Percentiles rank a stretch among this genome's conserved stretches.
Conservation (phyloP, 2,113 vertebrate species). For the Platanista minor region DNA sequence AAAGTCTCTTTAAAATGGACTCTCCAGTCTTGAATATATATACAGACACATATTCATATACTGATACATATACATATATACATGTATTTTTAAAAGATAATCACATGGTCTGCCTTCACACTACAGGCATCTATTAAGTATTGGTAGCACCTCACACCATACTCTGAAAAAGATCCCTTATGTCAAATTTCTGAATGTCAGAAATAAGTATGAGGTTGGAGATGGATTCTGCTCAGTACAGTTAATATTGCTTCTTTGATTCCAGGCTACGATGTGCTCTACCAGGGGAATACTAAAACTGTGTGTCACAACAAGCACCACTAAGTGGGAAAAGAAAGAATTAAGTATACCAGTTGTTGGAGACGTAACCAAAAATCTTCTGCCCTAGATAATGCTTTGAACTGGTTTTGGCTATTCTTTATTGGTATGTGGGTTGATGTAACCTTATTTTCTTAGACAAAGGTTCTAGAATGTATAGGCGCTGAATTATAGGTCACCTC, state of each 20-base stretch:
- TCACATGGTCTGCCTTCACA: not conserved
- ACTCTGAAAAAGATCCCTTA: not conserved
- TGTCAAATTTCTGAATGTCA: not conserved
- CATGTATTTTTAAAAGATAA: not conserved
- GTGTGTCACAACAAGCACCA: not conserved
- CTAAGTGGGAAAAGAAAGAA: not conserved
- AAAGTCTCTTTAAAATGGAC: not conserved
- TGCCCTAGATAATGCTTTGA: not conserved
- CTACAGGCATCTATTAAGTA: not conserved
- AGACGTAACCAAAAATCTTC: not conserved
- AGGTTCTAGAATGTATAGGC: not conserved
- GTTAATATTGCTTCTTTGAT: not conserved
- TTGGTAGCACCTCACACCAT: not conserved
- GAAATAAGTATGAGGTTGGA: not conserved
- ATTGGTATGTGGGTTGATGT: not conserved
- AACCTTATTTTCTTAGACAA: not conserved
- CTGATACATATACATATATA: not conserved
- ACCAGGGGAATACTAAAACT: not conserved
- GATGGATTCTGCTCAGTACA: not conserved
- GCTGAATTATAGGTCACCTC: not conserved
- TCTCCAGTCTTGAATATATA: not conserved
- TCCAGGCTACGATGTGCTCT: not conserved
- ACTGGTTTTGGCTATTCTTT: not conserved
- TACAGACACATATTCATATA: not conserved
- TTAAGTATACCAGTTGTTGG: not conserved